These are phyloP conservation scores for Festucalex cinctus DNA, from an alignment of 2,113 vertebrate species.

Conservation along the genomic window DNA sequence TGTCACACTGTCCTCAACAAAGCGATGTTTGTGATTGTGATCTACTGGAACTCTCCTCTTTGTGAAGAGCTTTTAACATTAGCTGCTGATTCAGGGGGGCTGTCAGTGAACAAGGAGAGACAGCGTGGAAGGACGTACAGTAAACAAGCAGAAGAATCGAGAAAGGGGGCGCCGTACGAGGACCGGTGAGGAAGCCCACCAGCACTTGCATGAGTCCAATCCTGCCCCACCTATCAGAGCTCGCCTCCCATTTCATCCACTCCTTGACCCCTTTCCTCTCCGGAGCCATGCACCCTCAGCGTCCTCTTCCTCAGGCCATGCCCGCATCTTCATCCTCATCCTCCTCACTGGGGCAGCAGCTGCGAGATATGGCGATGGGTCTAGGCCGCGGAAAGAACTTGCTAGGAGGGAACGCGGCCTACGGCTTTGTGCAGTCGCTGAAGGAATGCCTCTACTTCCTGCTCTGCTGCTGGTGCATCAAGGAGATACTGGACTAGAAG, in stretches of 20 bases:
- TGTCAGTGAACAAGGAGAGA: slow-evolving; percentile 13
- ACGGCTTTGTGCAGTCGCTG: slow-evolving; percentile 70
- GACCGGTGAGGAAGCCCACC: slow-evolving; percentile 39
- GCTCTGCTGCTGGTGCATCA: slow-evolving; percentile 92
- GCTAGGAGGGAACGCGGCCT: slow-evolving; percentile 66
- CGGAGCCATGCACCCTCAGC: slow-evolving; percentile 66
- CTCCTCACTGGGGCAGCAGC: slow-evolving; percentile 51
- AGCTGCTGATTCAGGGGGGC: slow-evolving; percentile 37
- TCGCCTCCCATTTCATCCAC: slow-evolving; percentile 18
- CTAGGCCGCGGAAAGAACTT: slow-evolving; percentile 55
- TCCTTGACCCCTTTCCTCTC: not conserved
- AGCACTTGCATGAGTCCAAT: slow-evolving; percentile 17
- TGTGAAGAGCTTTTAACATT: slow-evolving; percentile 35
- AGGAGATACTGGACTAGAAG: slow-evolving; percentile 83
- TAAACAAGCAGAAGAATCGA: slow-evolving; percentile 36
- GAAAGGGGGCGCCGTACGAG: slow-evolving; percentile 28
- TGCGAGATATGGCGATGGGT: slow-evolving; percentile 55
- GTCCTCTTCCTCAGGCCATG: slow-evolving; percentile 55
- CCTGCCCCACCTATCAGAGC: slow-evolving; percentile 18
- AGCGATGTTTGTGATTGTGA: slow-evolving; percentile 1
- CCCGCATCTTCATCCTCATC: slow-evolving; percentile 24
- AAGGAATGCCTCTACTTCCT: slow-evolving; percentile 81
- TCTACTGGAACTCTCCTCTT: slow-evolving; percentile 55
- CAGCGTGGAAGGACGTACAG: slow-evolving; percentile 1
- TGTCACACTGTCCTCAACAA: slow-evolving; percentile 39